A percentile compares a stretch with the other conserved stretches of the same genome.
phyloP scores from a whole-genome alignment of 1,140 invertebrate species.

The Brachionus manjavacas region DNA sequence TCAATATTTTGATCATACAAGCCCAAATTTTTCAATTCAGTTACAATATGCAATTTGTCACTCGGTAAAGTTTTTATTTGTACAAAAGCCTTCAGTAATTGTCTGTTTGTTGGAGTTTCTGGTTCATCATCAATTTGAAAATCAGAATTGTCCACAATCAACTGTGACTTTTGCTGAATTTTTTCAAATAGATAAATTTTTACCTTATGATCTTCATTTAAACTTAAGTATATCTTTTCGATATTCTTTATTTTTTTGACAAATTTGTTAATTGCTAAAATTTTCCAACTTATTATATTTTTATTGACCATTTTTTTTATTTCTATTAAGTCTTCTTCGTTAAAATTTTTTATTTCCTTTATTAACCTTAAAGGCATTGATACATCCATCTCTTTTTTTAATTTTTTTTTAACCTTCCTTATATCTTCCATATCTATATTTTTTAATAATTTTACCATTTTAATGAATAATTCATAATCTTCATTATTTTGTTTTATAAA shows the following conservation, averaged over 20 bases:
- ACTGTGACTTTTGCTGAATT: not conserved
- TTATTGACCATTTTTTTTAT: conserved; percentile 6
- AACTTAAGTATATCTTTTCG: not conserved
- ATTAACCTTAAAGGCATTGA: not conserved
- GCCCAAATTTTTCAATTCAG: not conserved
- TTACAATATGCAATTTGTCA: not conserved
- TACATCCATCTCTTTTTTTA: not conserved
- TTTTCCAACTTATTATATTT: not conserved
- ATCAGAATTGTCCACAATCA: not conserved
- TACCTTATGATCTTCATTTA: not conserved
- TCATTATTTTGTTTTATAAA: not conserved
- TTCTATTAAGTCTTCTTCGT: not conserved
- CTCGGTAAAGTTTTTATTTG: not conserved
- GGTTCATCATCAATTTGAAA: not conserved
- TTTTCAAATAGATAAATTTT: not conserved
- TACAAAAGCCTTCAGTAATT: not conserved
- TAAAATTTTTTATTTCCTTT: not conserved
- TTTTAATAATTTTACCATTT: not conserved
- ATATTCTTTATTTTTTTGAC: not conserved
- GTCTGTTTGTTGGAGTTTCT: not conserved
- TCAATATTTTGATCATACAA: not conserved
- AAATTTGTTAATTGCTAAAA: not conserved
- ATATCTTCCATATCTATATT: not conserved
- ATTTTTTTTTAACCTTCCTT: not conserved
- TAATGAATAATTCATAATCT: not conserved